Evolutionary conservation across 2,797 vertebrate species (phyloP).

Genomic region (Pitangus sulphuratus): DNA sequence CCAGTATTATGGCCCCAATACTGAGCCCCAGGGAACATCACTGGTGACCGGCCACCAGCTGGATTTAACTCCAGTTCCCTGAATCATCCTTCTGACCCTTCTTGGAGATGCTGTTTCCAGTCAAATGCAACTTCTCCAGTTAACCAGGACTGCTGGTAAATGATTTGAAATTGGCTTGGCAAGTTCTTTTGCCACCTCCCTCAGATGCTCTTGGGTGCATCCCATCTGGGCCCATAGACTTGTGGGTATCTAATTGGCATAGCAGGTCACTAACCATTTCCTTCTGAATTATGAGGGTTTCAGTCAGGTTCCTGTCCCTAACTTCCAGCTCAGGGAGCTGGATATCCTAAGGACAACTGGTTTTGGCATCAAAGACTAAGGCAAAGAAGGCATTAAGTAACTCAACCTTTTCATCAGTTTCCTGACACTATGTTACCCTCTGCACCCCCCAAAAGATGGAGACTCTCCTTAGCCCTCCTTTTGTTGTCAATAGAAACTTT

Average conservation of each 20-base stretch:
- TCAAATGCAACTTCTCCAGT: background rate
- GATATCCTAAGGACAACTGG: background rate
- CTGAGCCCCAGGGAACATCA: background rate
- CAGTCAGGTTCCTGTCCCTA: background rate
- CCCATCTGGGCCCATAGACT: background rate
- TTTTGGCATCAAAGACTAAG: background rate
- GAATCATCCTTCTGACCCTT: background rate
- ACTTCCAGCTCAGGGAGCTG: background rate
- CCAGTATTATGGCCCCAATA: accelerated
- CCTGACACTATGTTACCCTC: background rate
- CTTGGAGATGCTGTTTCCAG: background rate
- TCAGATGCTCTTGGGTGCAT: background rate
- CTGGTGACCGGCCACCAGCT: accelerated
- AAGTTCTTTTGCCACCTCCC: background rate
- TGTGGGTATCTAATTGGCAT: background rate
- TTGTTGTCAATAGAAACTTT: background rate
- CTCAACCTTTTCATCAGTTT: background rate
- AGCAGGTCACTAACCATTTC: background rate
- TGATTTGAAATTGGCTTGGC: background rate
- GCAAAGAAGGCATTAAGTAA: background rate
- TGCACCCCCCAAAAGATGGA: background rate
- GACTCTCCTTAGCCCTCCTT: background rate
- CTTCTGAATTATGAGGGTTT: background rate
- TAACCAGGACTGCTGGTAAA: background rate
- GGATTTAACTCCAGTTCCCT: background rate